phyloP scores from a whole-genome alignment of 1,140 invertebrate genomes.

The Nephila pilipes region DNA sequence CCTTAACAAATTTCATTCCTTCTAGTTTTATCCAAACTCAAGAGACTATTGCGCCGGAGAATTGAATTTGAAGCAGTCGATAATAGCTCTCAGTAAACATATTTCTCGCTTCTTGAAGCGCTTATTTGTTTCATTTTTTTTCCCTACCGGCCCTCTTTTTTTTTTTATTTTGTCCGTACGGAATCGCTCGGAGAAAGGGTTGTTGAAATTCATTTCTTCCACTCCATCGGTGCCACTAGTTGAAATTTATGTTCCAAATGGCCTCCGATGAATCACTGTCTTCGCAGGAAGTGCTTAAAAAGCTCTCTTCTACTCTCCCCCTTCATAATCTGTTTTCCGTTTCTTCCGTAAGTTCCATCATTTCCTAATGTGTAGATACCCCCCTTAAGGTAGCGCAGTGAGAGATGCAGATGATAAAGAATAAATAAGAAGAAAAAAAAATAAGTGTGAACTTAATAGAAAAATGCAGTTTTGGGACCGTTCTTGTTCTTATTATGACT shows the following conservation, averaged over 20 bases:
- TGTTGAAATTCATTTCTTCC: slow-evolving; percentile 49
- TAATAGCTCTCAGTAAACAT: slow-evolving; percentile 64
- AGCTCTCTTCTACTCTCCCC: neutral
- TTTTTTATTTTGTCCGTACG: neutral
- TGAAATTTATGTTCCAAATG: slow-evolving; percentile 74
- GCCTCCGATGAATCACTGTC: slow-evolving; percentile 69
- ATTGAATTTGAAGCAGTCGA: slow-evolving; percentile 66
- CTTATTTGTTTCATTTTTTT: slow-evolving; percentile 20
- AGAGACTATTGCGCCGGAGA: neutral
- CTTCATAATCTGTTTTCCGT: slow-evolving; percentile 68
- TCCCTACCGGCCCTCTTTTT: neutral
- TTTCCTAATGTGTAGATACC: neutral
- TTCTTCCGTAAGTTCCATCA: slow-evolving; percentile 40
- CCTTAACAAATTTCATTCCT: slow-evolving; percentile 29
- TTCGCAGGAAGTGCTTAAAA: slow-evolving; percentile 55
- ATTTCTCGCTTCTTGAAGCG: slow-evolving; percentile 28
- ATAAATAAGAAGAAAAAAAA: neutral
- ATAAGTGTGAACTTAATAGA: slow-evolving; percentile 43
- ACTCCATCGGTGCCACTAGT: slow-evolving; percentile 66
- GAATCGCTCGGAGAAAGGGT: slow-evolving; percentile 24
- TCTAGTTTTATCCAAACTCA: neutral
- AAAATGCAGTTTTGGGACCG: neutral
- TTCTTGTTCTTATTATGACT: slow-evolving; percentile 40
- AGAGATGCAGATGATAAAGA: slow-evolving; percentile 45
- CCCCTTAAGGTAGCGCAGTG: neutral